Percentiles rank a stretch among this genome's conserved stretches.
phyloP scores from a whole-genome alignment of 2,888 invertebrate species.

The Drosophila parthenogenetica region DNA sequence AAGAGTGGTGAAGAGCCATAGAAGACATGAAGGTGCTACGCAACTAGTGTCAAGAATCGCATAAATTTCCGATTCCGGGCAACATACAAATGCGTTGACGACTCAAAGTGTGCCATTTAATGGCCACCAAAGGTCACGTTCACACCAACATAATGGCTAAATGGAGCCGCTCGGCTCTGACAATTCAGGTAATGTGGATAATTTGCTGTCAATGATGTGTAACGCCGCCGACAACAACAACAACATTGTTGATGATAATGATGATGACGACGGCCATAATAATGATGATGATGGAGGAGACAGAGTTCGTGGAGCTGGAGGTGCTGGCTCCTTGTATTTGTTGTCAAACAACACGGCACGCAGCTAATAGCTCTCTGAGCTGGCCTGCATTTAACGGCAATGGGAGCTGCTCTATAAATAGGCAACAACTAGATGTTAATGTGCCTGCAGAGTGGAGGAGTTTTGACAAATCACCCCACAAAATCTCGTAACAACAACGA shows the following conservation, averaged over 20 bases:
- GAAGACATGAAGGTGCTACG: constrained; percentile 28
- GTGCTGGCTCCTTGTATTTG: constrained; percentile 69
- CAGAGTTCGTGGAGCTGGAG: background rate
- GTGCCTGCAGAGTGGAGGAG: constrained; percentile 18
- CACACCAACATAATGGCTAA: constrained; percentile 76
- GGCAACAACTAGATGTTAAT: constrained; percentile 59
- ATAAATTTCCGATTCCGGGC: constrained; percentile 80
- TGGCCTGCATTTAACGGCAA: constrained; percentile 72
- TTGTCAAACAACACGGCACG: constrained; percentile 75
- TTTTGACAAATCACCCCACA: constrained; percentile 32
- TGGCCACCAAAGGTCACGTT: constrained; percentile 84
- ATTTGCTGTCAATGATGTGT: constrained; percentile 85
- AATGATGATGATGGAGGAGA: constrained; percentile 18
- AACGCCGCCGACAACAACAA: constrained; percentile 64
- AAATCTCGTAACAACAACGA: constrained; percentile 32
- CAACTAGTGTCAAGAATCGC: constrained; percentile 83
- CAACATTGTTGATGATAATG: constrained; percentile 24
- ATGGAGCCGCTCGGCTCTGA: constrained; percentile 72
- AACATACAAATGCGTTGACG: constrained; percentile 65
- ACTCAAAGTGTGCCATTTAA: constrained; percentile 82
- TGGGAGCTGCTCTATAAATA: constrained; percentile 68
- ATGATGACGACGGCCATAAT: constrained; percentile 2
- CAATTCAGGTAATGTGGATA: constrained; percentile 84
- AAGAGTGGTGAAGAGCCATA: background rate
- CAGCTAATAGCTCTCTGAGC: constrained; percentile 67